A percentile compares a stretch with the other conserved stretches of the same genome.
phyloP scores from a whole-genome alignment of 2,113 vertebrate genomes.

The Rhizomys pruinosus region DNA sequence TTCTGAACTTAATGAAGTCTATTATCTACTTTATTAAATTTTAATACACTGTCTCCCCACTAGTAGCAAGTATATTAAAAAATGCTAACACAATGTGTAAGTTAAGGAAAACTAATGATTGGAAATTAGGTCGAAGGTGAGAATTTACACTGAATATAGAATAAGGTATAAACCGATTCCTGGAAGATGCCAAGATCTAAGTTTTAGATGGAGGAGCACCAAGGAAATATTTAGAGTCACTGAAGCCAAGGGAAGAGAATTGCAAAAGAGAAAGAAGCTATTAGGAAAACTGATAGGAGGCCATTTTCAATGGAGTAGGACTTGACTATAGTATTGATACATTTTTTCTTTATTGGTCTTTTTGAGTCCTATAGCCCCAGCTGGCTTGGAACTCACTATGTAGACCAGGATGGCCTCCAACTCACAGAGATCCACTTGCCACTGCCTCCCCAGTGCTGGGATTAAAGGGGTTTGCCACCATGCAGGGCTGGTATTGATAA shows the following conservation, averaged over 20 bases:
- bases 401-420: no score
- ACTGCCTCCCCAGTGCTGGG: no score
- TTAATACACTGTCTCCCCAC: neutral
- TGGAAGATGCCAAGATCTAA: neutral
- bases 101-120: neutral
- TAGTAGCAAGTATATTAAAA: neutral
- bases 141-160: neutral
- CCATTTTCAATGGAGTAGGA: constrained; percentile 21
- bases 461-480: no score
- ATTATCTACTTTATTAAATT: neutral
- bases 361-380: no score
- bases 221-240: constrained; percentile 26
- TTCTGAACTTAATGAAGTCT: neutral
- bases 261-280: neutral
- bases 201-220: neutral
- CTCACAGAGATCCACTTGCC: no score
- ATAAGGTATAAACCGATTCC: neutral
- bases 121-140: neutral
- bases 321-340: no score
- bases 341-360: no score
- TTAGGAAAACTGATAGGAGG: neutral
- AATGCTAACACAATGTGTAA: neutral
- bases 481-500: no score
- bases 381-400: no score
- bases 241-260: neutral